These are phyloP conservation scores for Brenthis ino DNA, from an alignment of 2,888 invertebrate species.

Conservation along the genomic window DNA sequence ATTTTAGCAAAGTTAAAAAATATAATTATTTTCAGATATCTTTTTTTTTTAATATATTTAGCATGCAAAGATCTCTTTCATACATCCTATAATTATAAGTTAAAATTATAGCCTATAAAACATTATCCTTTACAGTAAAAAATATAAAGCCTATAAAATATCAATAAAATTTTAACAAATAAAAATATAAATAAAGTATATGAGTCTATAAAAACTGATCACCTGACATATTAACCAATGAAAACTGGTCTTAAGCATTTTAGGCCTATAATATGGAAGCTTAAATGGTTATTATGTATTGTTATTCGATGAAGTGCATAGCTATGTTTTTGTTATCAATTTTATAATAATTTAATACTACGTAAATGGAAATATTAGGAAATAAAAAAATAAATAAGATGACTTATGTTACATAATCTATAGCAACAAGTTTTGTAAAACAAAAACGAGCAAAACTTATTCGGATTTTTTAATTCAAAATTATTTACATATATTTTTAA, in stretches of 20 bases:
- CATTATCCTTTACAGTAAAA: slow-evolving; percentile 10
- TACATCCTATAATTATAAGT: neutral
- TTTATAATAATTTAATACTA: neutral
- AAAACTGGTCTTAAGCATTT: slow-evolving; percentile 9
- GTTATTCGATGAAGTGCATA: slow-evolving; percentile 8
- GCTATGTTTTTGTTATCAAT: neutral
- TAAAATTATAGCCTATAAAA: slow-evolving; percentile 8
- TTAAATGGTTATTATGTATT: slow-evolving; percentile 4
- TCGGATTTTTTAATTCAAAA: neutral
- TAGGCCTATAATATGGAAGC: slow-evolving; percentile 8
- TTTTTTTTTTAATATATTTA: neutral
- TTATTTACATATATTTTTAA: slow-evolving; percentile 12
- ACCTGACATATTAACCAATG: slow-evolving; percentile 61
- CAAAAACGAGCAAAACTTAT: too few relatives aligned
- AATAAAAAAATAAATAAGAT: neutral
- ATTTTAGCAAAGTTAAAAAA: neutral
- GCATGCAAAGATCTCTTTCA: too few relatives aligned
- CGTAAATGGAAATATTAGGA: neutral
- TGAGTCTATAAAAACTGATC: slow-evolving; percentile 53
- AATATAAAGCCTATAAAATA: slow-evolving; percentile 7
- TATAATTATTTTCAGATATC: neutral
- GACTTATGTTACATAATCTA: too few relatives aligned
- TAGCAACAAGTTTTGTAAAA: too few relatives aligned
- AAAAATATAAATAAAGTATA: slow-evolving; percentile 44
- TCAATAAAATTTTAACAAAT: slow-evolving; percentile 8